Evolutionary conservation across 2,797 vertebrate genomes (phyloP), one percentile per base, ranked within the genome.

Genomic region (Novumbra hubbsi): DNA sequence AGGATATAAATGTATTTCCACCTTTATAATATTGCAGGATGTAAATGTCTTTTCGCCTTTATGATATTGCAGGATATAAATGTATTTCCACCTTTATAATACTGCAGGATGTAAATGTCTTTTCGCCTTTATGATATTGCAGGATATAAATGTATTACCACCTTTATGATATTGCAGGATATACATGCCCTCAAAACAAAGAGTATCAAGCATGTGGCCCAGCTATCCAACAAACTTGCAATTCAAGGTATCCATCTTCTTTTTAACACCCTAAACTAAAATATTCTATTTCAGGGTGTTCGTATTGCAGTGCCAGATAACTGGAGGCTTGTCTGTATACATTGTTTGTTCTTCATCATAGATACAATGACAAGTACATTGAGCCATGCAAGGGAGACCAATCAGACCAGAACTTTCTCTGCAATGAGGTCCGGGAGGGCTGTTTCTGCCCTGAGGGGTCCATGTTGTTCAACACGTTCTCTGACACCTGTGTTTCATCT

Each of bases 391-490:
- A 64, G 8, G 27, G 5, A 55, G 11, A n/a, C 32, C 57, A 57
- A 0, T 9, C 2, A 19, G 0, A 68, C 0, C 1, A 45, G 6
- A 24, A 6, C 0, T 0, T n/a, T 1, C 68, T 0, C 21, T 81
- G 68, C 63, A 32, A 50, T 5, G 5, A 0, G 24, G n/a, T 80
- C 4, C 28, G 11, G 0, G 96, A 97, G 80, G 95, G 94, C 73
- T 97, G 96, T 81, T 94, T 91, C 89, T 97, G 96, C 50, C 93
- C 93, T 0, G 76, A 89, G 0, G 88, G 86, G 7, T 89, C 48
- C 21, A 85, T 77, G n/a, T 84, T 88, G 68, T 94, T 93, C 87
- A 91, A 77, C 77, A 21, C 90, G 3, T 66, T 60, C n/a, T 81
- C 76, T 6, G 85, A 90, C 32, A 4, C 78, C 69, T 97, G 96